Percentiles rank a stretch among this genome's conserved stretches.
phyloP scores from a whole-genome alignment of 2,888 invertebrate genomes.

The Perithous albicinctus region DNA sequence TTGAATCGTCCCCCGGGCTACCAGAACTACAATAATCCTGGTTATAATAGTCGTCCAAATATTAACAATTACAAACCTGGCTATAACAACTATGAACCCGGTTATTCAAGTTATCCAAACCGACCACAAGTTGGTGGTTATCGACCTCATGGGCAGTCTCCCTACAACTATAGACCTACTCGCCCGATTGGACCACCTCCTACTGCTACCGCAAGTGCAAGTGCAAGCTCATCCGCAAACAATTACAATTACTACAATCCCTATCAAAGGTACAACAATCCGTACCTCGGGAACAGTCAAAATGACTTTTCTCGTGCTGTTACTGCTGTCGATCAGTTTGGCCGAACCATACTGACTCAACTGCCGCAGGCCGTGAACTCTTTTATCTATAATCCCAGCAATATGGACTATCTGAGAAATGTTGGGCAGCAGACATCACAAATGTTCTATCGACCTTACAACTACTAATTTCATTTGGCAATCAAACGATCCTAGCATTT shows the following conservation, averaged over 20 bases:
- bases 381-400: neutral
- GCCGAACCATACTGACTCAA: neutral
- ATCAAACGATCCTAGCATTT: slow-evolving; percentile 26
- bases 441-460: slow-evolving; percentile 3
- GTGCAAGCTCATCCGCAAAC: neutral
- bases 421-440: neutral
- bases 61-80: neutral
- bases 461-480: neutral
- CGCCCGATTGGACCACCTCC: neutral
- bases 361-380: slow-evolving; percentile 8
- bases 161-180: neutral
- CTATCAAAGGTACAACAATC: slow-evolving; percentile 7
- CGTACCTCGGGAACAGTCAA: slow-evolving; percentile 1
- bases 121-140: neutral
- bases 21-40: neutral
- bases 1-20: neutral
- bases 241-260: slow-evolving; percentile 18
- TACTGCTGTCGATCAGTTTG: slow-evolving; percentile 38
- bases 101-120: slow-evolving; percentile 14
- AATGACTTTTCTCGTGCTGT: slow-evolving; percentile 4
- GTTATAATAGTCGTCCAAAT: neutral
- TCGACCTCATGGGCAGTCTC: neutral
- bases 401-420: slow-evolving; percentile 22
- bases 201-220: slow-evolving; percentile 9
- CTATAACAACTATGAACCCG: slow-evolving; percentile 14